Percentiles rank a stretch among this genome's conserved stretches.
These are phyloP conservation scores for Lasioglossum calceatum DNA, from an alignment of 2,888 invertebrate species.

Conservation along the genomic window DNA sequence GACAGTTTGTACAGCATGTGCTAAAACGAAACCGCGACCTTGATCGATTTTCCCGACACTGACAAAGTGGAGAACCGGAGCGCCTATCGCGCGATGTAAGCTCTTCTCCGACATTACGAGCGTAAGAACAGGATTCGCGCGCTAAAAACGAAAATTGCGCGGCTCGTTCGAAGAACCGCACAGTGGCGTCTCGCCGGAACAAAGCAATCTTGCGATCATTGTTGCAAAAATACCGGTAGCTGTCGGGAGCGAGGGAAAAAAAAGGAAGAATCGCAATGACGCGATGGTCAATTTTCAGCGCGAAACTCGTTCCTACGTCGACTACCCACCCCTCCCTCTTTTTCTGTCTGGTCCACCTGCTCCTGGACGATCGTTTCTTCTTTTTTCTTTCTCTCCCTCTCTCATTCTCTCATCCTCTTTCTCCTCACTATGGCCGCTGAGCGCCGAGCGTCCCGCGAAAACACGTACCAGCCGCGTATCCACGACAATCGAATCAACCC, in stretches of 20 bases:
- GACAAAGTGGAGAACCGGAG: slow-evolving; percentile 42
- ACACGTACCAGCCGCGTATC: slow-evolving; percentile 29
- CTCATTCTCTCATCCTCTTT: background rate
- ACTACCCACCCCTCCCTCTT: slow-evolving; percentile 52
- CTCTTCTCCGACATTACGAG: background rate
- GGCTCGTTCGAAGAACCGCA: background rate
- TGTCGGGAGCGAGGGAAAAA: background rate
- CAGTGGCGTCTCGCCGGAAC: background rate
- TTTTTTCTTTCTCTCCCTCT: slow-evolving; percentile 22
- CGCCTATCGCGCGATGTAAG: slow-evolving; percentile 32
- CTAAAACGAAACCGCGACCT: slow-evolving; percentile 52
- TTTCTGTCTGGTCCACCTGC: slow-evolving; percentile 68
- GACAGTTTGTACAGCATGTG: background rate
- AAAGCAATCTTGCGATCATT: slow-evolving; percentile 15
- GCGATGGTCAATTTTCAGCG: slow-evolving; percentile 63
- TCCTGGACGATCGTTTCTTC: slow-evolving; percentile 64
- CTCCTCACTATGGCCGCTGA: slow-evolving; percentile 28
- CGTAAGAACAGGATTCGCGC: background rate
- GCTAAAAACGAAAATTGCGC: slow-evolving; percentile 14
- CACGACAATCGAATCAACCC: slow-evolving; percentile 38
- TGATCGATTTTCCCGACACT: slow-evolving; percentile 38
- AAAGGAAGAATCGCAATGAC: slow-evolving; percentile 48
- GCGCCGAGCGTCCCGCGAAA: slow-evolving; percentile 65
- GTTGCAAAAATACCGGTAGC: slow-evolving; percentile 21
- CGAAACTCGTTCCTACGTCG: slow-evolving; percentile 67